Percentiles rank a stretch among this genome's conserved stretches.
These are phyloP conservation scores for Triplophysa yarkandensis DNA, from an alignment of 2,797 vertebrate species.

Conservation along the genomic window DNA sequence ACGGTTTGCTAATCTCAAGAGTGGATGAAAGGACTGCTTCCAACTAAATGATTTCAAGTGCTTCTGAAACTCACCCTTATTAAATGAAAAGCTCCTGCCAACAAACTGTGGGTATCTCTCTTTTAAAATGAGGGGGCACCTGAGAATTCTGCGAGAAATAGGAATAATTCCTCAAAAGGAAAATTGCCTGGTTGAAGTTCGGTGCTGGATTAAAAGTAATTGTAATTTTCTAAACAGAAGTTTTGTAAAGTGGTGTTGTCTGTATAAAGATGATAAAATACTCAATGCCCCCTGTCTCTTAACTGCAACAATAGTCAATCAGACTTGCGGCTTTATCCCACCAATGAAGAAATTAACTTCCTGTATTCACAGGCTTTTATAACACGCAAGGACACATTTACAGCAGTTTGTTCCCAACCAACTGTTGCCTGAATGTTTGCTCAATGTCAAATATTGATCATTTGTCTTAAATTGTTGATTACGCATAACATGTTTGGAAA, in stretches of 20 bases:
- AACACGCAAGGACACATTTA: constrained; percentile 29
- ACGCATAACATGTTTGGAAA: constrained; percentile 20
- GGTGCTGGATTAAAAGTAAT: constrained; percentile 74
- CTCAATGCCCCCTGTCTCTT: constrained; percentile 64
- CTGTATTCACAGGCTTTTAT: constrained; percentile 8
- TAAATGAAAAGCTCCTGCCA: constrained; percentile 72
- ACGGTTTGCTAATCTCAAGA: constrained; percentile 72
- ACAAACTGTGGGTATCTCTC: constrained; percentile 72
- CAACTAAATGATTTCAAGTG: constrained; percentile 67
- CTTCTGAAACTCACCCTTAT: constrained; percentile 67
- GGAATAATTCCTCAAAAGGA: constrained; percentile 62
- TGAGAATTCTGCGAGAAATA: constrained; percentile 67
- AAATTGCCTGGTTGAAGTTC: constrained; percentile 73
- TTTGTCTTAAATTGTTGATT: constrained; percentile 19
- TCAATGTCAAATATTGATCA: constrained; percentile 2
- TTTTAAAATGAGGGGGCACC: constrained; percentile 71
- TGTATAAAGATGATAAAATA: constrained; percentile 70
- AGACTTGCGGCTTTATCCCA: constrained; percentile 53
- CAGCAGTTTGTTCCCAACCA: constrained; percentile 16
- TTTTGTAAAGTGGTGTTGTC: constrained; percentile 56
- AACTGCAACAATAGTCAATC: constrained; percentile 63
- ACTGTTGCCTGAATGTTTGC: constrained; percentile 31
- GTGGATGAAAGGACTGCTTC: constrained; percentile 72
- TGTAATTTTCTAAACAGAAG: constrained; percentile 73
- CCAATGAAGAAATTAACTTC: constrained; percentile 51